Base-by-base conservation (phyloP, 92 coral and sea anemone species). In the Palythoa grandis region DNA sequence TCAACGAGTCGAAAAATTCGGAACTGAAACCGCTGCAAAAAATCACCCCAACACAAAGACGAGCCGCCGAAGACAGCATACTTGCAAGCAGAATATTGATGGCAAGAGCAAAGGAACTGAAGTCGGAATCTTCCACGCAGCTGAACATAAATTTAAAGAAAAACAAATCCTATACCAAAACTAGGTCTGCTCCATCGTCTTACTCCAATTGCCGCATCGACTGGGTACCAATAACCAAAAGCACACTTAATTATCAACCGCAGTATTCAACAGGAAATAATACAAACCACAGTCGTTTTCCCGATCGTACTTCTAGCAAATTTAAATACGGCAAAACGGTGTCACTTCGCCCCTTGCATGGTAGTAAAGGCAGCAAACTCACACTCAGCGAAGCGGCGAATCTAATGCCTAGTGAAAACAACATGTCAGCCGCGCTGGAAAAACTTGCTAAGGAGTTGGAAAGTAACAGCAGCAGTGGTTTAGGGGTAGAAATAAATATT, bases 141-240 rank as follows among this genome's bases (percentile, higher is more conserved):
- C 20, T 72, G 56, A 23, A 93, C 89, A 61, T 86, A 43, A 15
- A 79, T 77, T 29, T 29, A 29, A 24, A 89, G 83, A 70, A 92
- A 86, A 70, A 48, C 56, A 38, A 91, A 74, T 86, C 91, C 19
- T 11, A 19, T 85, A 15, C 78, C 4, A 80, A 80, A 50, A 80
- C 22, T 12, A 80, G 47, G 57, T 66, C 74, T 11, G 3, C 82
- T 15, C n/a, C 17, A 23, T n/a, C 40, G 47, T 65, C 3, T 23
- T 24, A 23, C 58, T 24, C 65, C 16, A 13, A 87, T 52, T 57
- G 86, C 56, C 83, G 91, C 22, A 91, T 97, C 66, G 96, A 97
- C 86, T 97, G 99, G 99, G 89, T 95, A 15, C 99, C 99, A 1
- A 97, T 97, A n/a, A 96, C 99, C 4, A 91, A 92, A 24, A 95